phyloP scores from a whole-genome alignment of 1,140 invertebrate genomes.

The Portunus trituberculatus region DNA sequence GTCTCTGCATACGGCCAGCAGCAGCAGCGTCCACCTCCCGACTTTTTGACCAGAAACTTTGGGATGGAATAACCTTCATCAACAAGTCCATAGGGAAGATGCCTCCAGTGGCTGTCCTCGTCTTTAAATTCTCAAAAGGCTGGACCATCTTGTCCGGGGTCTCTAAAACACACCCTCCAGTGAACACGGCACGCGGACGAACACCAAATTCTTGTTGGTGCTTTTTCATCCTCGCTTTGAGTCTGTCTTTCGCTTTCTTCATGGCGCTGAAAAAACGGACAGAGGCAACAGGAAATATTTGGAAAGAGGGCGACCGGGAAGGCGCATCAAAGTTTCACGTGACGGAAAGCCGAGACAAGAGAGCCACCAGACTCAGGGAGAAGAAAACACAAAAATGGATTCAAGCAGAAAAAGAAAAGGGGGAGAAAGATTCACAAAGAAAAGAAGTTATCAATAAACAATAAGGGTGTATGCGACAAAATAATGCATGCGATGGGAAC shows the following conservation, averaged over 20 bases:
- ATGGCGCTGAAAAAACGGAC: background rate
- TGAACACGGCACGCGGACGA: background rate
- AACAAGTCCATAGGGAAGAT: background rate
- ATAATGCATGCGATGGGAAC: background rate
- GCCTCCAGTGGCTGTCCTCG: background rate
- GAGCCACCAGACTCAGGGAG: background rate
- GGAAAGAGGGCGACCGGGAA: conserved; percentile 6
- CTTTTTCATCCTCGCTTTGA: conserved; percentile 26
- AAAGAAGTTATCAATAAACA: background rate
- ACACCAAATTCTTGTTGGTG: conserved; percentile 4
- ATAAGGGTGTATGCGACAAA: background rate
- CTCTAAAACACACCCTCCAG: background rate
- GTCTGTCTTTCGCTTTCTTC: conserved; percentile 25
- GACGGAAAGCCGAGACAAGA: background rate
- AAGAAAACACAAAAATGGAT: background rate
- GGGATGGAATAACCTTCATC: background rate
- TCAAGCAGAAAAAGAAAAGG: background rate
- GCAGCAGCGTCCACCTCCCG: too few relatives aligned
- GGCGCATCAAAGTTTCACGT: background rate
- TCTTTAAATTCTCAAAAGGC: background rate
- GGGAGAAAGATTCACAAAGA: conserved; percentile 32
- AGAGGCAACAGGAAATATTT: background rate
- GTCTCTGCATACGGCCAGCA: too few relatives aligned
- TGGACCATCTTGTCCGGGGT: background rate
- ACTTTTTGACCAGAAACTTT: too few relatives aligned